A percentile compares a stretch with the other conserved stretches of the same genome.
phyloP scores from a whole-genome alignment of 2,113 vertebrate species.

The Ictidomys tridecemlineatus region DNA sequence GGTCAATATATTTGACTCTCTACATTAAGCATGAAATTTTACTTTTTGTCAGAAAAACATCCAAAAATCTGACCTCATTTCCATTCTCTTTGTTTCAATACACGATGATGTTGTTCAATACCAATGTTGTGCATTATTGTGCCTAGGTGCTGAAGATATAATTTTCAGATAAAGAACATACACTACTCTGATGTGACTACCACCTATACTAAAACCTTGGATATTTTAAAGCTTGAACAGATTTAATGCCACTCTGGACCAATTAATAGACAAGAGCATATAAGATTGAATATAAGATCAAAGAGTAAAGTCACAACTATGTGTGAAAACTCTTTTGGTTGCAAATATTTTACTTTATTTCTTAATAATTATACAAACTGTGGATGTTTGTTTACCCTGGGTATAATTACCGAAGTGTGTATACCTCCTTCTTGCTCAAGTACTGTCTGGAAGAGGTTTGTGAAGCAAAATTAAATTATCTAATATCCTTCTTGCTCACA shows the following conservation, averaged over 20 bases:
- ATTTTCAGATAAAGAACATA: neutral
- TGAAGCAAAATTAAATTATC: neutral
- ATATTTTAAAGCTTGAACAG: neutral
- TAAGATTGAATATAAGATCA: neutral
- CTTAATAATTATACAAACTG: neutral
- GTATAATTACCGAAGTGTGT: neutral
- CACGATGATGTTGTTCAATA: neutral
- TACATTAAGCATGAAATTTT: neutral
- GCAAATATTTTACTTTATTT: constrained; percentile 20
- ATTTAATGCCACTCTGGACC: neutral
- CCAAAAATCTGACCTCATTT: neutral
- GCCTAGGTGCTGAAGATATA: neutral
- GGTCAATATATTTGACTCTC: neutral
- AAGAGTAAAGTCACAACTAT: neutral
- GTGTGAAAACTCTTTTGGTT: neutral
- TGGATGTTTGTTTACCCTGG: neutral
- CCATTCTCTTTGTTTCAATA: neutral
- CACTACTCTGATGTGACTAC: neutral
- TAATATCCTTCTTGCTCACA: neutral
- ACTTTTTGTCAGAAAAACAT: neutral
- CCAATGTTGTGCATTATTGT: neutral
- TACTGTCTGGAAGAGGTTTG: neutral
- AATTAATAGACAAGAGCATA: neutral
- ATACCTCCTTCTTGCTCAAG: neutral
- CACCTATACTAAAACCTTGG: neutral